Evolutionary conservation across 2,113 vertebrate genomes (phyloP).

Genomic region (Elachura formosa): DNA sequence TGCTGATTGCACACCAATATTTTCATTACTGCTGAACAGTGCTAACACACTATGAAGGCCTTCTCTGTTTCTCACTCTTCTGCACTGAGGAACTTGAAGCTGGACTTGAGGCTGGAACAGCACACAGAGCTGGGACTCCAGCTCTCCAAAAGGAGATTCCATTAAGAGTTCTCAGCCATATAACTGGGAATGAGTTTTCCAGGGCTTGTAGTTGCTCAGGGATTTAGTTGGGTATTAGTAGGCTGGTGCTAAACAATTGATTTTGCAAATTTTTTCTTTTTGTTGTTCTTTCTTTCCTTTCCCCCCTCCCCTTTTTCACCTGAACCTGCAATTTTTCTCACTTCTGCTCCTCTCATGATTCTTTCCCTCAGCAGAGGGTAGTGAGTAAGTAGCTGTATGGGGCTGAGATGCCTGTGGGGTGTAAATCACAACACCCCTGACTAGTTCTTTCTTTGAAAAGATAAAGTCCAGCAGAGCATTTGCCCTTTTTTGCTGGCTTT

Average conservation of each 20-base stretch:
- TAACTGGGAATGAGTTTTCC: not conserved
- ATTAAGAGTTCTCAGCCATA: not conserved
- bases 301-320: accelerated
- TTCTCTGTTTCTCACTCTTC: not conserved
- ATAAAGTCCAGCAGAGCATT: not conserved
- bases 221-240: not conserved
- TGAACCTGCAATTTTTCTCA: not conserved
- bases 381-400: not conserved
- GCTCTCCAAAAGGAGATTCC: not conserved
- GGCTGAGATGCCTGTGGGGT: not conserved
- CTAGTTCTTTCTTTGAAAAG: not conserved
- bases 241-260: not conserved
- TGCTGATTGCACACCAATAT: not conserved
- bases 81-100: not conserved
- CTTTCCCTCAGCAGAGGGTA: not conserved
- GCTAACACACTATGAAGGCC: not conserved
- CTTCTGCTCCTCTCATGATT: not conserved
- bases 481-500: not conserved
- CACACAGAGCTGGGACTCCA: not conserved
- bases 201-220: not conserved
- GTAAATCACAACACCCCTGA: not conserved
- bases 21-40: not conserved
- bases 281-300: not conserved
- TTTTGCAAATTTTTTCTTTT: not conserved
- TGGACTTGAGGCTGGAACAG: not conserved